Percentiles rank a stretch among this genome's conserved stretches.
phyloP scores from a whole-genome alignment of 2,888 invertebrate species.

The Apamea sordens region DNA sequence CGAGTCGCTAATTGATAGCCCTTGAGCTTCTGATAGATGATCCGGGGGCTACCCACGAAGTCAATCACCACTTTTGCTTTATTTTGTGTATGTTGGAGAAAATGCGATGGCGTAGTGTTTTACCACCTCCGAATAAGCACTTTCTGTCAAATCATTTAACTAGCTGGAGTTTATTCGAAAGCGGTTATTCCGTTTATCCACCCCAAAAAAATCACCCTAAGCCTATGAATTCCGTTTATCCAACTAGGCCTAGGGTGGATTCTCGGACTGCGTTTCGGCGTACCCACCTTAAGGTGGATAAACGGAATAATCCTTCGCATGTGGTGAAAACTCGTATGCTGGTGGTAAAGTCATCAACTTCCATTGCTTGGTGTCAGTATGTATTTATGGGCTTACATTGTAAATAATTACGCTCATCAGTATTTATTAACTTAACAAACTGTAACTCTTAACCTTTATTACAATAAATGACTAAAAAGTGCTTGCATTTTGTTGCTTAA shows the following conservation, averaged over 20 bases:
- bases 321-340: neutral
- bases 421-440: neutral
- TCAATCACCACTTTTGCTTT: neutral
- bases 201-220: too few relatives aligned
- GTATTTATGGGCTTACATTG: constrained; percentile 15
- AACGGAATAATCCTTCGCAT: too few relatives aligned
- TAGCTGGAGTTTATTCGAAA: neutral
- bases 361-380: constrained; percentile 19
- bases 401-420: constrained; percentile 3
- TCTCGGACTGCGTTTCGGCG: too few relatives aligned
- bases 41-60: neutral
- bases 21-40: neutral
- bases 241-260: too few relatives aligned
- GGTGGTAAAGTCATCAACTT: neutral
- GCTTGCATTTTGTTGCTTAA: constrained; percentile 41
- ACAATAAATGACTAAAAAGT: constrained; percentile 27
- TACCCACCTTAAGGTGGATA: too few relatives aligned
- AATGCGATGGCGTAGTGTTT: neutral
- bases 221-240: too few relatives aligned
- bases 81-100: neutral
- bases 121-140: neutral
- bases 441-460: constrained; percentile 8
- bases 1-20: neutral
- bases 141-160: neutral
- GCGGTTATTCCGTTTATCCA: too few relatives aligned